A percentile compares a stretch with the other conserved stretches of the same genome.
Evolutionary conservation across 1,140 invertebrate genomes (phyloP).

Genomic region (Drosophila sp.): DNA sequence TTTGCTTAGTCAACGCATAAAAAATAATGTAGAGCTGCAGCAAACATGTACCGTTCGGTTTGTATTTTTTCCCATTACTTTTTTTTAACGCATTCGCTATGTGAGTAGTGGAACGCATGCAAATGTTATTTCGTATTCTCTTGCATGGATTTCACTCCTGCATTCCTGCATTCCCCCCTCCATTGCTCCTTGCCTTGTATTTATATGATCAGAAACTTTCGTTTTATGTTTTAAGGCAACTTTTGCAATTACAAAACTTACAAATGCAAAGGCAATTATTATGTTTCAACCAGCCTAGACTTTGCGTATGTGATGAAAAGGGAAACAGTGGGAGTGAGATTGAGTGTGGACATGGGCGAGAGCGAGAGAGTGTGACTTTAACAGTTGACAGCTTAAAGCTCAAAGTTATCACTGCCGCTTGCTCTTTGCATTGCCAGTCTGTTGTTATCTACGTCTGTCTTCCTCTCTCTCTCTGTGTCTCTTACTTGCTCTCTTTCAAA

Average conservation of each 20-base stretch:
- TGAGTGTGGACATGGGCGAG: too few species aligned
- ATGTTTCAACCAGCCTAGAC: slow-evolving; percentile 25
- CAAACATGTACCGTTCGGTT: slow-evolving; percentile 34
- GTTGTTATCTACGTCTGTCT: slow-evolving; percentile 28
- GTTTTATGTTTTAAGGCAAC: slow-evolving; percentile 58
- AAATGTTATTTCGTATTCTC: slow-evolving; percentile 44
- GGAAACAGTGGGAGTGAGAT: slow-evolving; percentile 5
- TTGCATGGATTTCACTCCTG: slow-evolving; percentile 31
- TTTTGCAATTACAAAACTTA: slow-evolving; percentile 77
- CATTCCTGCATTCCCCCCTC: background rate
- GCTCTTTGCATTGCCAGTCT: slow-evolving; percentile 60
- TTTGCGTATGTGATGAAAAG: background rate
- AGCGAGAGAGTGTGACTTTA: slow-evolving; percentile 45
- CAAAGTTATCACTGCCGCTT: background rate
- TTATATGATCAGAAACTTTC: slow-evolving; percentile 54
- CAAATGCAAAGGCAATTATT: slow-evolving; percentile 57
- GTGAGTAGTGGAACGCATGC: slow-evolving; percentile 41
- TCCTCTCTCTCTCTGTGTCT: background rate
- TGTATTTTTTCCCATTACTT: slow-evolving; percentile 5
- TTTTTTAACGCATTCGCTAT: slow-evolving; percentile 12
- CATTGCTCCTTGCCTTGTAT: slow-evolving; percentile 2
- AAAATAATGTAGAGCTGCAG: slow-evolving; percentile 73
- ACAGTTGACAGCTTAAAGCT: slow-evolving; percentile 53
- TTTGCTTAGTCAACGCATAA: slow-evolving; percentile 76
- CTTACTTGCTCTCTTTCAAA: background rate